Evolutionary conservation across 2,888 invertebrate species (phyloP), one percentile per base, ranked within the genome.

Genomic region (Zaprionus lineosus): DNA sequence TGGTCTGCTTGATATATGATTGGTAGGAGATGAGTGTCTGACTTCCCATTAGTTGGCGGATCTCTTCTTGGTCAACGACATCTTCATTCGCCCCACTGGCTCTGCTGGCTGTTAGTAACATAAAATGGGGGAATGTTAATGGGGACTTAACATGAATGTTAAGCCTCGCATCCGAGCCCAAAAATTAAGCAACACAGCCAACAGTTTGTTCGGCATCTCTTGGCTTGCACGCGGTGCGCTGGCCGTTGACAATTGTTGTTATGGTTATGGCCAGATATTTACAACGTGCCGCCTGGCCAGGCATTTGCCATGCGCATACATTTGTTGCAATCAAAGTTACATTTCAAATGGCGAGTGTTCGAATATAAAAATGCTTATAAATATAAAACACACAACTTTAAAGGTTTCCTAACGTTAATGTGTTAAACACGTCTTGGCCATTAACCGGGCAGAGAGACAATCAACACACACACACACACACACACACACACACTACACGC

Each of bases 401-500:
- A 70, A 64, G 62, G 55, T 71, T 52, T 50, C 50, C 58, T 74
- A 64, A 79, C 61, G 70, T 70, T 84, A 78, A 78, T 78, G 78
- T 77, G 78, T 63, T 63, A 74, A 74, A 81, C 84, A 78, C 78
- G 78, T 84, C 78, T 84, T 77, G 78, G 84, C 82, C 82, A 78
- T 78, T 78, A 81, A 63, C 48, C 51, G 34, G 40, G 16, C 50
- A 24, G 29, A 56, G 31, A 47, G 29, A 29, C 29, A 29, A 9
- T 21, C 24, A 39, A 24, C n/a, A 33, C n/a, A 31, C 14, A 34
- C n/a, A 40, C 43, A 47, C 24, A 46, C 31, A 43, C 29, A 47
- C 21, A 28, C 9, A 48, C 8, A 31, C 8, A 41, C 5, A 14
- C 3, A 44, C 8, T 34, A 14, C 3, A 44, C 8, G 34, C 7